Evolutionary conservation across 2,797 vertebrate species (phyloP).

Genomic region (Pipistrellus pipistrellus): DNA sequence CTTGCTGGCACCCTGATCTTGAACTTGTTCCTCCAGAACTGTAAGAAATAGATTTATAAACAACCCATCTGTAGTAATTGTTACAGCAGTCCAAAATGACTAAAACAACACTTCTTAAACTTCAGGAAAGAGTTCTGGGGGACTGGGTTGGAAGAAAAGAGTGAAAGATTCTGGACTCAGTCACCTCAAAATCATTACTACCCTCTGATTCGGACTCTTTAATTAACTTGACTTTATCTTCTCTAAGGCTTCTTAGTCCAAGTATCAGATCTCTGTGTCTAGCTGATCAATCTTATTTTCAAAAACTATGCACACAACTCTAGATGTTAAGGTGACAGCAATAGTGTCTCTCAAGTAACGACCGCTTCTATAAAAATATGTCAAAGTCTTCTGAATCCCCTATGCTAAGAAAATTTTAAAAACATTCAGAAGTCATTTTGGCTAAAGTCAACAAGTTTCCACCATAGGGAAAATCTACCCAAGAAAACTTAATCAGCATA

Average conservation of each 20-base stretch:
- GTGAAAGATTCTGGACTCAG: not conserved
- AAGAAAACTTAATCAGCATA: slow-evolving; percentile 15
- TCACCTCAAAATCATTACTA: not conserved
- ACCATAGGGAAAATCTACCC: not conserved
- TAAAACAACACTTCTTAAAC: not conserved
- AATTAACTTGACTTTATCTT: not conserved
- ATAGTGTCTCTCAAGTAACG: not conserved
- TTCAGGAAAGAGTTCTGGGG: not conserved
- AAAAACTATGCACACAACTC: not conserved
- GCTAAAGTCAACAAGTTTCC: not conserved
- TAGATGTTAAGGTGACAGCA: not conserved
- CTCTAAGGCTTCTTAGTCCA: not conserved
- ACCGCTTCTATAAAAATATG: not conserved
- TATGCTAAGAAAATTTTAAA: not conserved
- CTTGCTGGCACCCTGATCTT: not conserved
- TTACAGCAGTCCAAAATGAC: not conserved
- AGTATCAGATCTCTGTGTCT: not conserved
- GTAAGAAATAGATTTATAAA: not conserved
- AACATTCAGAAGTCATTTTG: slow-evolving; percentile 12
- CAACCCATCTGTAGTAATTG: not conserved
- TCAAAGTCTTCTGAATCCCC: not conserved
- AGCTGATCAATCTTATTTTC: not conserved
- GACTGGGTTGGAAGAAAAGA: not conserved
- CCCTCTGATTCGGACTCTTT: not conserved
- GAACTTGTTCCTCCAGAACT: not conserved